Evolutionary conservation across 2,888 invertebrate species (phyloP), one percentile per base, ranked within the genome.

Genomic region (Cosmia pyralina): DNA sequence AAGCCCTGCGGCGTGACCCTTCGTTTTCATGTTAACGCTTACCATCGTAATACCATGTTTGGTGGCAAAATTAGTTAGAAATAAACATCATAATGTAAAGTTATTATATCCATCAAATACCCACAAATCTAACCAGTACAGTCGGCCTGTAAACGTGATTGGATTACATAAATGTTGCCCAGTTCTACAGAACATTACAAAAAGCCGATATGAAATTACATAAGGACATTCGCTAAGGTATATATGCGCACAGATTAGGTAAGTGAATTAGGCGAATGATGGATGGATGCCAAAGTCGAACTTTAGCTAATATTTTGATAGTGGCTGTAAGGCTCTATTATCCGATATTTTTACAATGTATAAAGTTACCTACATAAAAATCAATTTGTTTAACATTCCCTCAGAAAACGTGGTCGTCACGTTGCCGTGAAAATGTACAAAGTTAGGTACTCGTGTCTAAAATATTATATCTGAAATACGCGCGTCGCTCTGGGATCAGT

Each of bases 191-290:
- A 58, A 66, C 50, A 72, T 71, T 69, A 52, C 71, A 34, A 63
- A 69, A 72, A 72, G 22, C 63, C 48, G 38, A 79, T 70, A 69
- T 69, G 59, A 73, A 64, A 71, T 67, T 53, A 80, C 38, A 57
- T 38, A 81, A 50, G 53, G 57, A 63, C 64, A 57, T 52, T 65
- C 57, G 67, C 80, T 69, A 34, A 58, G 55, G 71, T 84, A 75
- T 84, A 68, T 84, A 75, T 81, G 71, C 68, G 50, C 81, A 75
- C 11, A 68, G 81, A 84, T 78, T 77, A 70, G 75, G 71, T 81
- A 83, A 72, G 77, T 75, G 77, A 85, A 83, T 85, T 77, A 78
- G 59, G 50, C 62, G 75, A 77, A 81, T 86, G 85, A 86, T 85
- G 75, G 85, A 86, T 86, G 52, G 84, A 66, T 55, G 46, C 58